phyloP scores from a whole-genome alignment of 2,797 vertebrate genomes.

The Coregonus sp. region DNA sequence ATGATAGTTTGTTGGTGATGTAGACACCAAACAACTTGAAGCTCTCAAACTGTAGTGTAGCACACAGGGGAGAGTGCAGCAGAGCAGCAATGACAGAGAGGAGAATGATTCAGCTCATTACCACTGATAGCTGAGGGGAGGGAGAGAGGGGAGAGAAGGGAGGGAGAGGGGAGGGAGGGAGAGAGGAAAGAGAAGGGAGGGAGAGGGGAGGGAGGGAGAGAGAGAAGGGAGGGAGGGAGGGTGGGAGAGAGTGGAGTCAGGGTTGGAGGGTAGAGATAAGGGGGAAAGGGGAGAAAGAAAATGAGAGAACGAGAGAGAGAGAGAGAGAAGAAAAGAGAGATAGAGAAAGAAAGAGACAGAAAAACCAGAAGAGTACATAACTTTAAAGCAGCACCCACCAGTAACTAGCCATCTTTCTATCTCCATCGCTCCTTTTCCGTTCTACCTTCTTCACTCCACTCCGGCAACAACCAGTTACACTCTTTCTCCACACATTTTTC shows the following conservation, averaged over 20 bases:
- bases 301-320: neutral
- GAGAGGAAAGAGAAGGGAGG: neutral
- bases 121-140: constrained; percentile 26
- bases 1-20: too few relatives aligned
- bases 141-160: neutral
- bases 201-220: constrained; percentile 12
- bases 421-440: neutral
- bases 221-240: constrained; percentile 6
- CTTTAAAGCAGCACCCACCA: neutral
- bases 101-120: constrained; percentile 61
- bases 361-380: neutral
- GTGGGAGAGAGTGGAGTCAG: constrained; percentile 2
- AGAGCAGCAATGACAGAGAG: constrained; percentile 32
- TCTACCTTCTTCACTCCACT: neutral
- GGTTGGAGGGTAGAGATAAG: constrained; percentile 37
- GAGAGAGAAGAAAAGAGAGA: constrained; percentile 16
- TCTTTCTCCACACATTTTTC: neutral
- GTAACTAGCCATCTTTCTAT: neutral
- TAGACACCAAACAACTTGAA: too few relatives aligned
- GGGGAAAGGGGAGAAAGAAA: constrained; percentile 21
- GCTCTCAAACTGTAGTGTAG: constrained; percentile 12
- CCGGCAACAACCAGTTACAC: neutral
- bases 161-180: constrained; percentile 16
- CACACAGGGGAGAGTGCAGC: neutral
- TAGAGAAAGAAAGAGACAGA: neutral